These are phyloP conservation scores for Aphaenogaster rudis DNA, from an alignment of 1,140 invertebrate species.

Conservation along the genomic window DNA sequence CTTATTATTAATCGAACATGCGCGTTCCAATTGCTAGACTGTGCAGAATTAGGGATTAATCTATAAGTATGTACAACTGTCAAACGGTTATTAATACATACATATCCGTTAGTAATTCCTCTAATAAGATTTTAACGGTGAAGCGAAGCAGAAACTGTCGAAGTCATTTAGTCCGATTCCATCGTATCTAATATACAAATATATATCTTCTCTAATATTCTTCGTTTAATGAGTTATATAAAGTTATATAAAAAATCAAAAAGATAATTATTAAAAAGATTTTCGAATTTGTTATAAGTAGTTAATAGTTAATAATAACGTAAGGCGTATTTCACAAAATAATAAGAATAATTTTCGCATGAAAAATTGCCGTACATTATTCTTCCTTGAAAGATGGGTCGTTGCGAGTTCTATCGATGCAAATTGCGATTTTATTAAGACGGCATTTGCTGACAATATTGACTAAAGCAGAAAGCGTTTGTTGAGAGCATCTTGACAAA, in stretches of 20 bases:
- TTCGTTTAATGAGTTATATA: not conserved
- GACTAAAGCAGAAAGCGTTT: conserved; percentile 20
- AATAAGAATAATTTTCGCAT: not conserved
- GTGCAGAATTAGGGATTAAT: not conserved
- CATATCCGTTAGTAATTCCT: not conserved
- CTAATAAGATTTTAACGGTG: not conserved
- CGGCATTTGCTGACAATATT: conserved; percentile 1
- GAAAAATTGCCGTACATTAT: not conserved
- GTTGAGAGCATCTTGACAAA: conserved; percentile 2
- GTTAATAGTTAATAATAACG: not conserved
- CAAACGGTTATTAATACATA: not conserved
- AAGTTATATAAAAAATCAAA: not conserved
- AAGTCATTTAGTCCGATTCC: not conserved
- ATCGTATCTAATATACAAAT: not conserved
- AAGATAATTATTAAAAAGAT: not conserved
- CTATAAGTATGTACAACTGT: not conserved
- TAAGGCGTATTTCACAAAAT: not conserved
- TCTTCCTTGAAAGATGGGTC: not conserved
- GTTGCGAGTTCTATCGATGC: conserved; percentile 10
- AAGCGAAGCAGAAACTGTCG: not conserved
- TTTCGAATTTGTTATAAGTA: not conserved
- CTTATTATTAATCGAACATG: not conserved
- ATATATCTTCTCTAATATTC: not conserved
- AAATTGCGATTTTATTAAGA: conserved; percentile 46
- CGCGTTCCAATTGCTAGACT: not conserved